phyloP scores from a whole-genome alignment of 2,797 vertebrate species.

The Poecilia picta region DNA sequence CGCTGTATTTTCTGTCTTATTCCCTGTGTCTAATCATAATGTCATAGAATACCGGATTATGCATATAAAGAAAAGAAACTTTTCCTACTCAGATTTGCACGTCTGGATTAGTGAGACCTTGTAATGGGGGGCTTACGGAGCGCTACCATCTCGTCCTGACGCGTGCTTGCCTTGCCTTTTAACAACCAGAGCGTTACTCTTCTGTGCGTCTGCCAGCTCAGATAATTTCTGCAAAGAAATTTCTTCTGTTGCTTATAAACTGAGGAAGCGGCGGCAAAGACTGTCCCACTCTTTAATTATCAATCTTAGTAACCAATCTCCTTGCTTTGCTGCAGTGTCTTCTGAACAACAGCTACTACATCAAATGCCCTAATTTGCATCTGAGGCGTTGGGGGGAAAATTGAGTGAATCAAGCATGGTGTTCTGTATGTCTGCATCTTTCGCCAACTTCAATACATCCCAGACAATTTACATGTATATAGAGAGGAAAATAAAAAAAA shows the following conservation, averaged over 20 bases:
- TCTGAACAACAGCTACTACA: conserved; percentile 60
- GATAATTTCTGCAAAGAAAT: conserved; percentile 63
- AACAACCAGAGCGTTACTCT: conserved; percentile 53
- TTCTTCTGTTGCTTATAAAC: conserved; percentile 55
- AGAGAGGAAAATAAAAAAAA: conserved; percentile 20
- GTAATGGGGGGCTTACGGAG: conserved; percentile 63
- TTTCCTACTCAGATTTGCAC: conserved; percentile 70
- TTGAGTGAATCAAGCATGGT: conserved; percentile 42
- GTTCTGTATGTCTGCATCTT: conserved; percentile 20
- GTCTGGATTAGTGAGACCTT: conserved; percentile 68
- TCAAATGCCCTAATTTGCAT: conserved; percentile 72
- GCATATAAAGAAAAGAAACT: conserved; percentile 50
- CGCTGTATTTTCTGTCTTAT: conserved; percentile 27
- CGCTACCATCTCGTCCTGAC: conserved; percentile 46
- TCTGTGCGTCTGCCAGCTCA: conserved; percentile 51
- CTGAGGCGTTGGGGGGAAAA: conserved; percentile 46
- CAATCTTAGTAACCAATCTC: conserved; percentile 56
- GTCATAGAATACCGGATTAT: conserved; percentile 63
- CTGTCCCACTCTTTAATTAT: conserved; percentile 61
- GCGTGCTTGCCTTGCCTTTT: conserved; percentile 39
- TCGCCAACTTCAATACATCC: conserved; percentile 45
- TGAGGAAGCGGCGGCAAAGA: conserved; percentile 42
- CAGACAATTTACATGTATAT: conserved; percentile 38
- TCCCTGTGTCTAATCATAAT: conserved; percentile 42
- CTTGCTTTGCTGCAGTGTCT: conserved; percentile 44